A percentile compares a stretch with the other conserved stretches of the same genome.
Evolutionary conservation across 2,797 vertebrate species (phyloP).

Genomic region (Bovichtus variegatus): DNA sequence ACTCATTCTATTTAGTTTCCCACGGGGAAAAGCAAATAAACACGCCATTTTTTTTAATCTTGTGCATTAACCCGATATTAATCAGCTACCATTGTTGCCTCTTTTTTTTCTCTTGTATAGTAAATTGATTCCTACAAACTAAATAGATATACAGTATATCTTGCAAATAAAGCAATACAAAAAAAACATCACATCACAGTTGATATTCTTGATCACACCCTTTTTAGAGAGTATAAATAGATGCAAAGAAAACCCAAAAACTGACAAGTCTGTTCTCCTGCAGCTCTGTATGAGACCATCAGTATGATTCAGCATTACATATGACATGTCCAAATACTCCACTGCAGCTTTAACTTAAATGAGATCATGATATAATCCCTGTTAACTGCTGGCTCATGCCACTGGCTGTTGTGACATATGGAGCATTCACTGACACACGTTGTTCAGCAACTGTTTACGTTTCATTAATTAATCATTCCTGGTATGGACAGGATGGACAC

Average conservation of each 20-base stretch:
- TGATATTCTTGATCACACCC: background rate
- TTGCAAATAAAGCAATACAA: too few species aligned
- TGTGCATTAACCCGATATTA: constrained; percentile 10
- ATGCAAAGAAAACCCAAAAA: background rate
- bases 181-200: too few species aligned
- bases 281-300: background rate
- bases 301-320: background rate
- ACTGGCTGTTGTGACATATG: constrained; percentile 11
- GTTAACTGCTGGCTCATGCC: constrained; percentile 41
- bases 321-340: background rate
- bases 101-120: background rate
- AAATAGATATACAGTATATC: background rate
- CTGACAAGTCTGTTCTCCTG: background rate
- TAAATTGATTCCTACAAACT: background rate
- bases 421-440: background rate
- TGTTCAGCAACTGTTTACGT: constrained; percentile 4
- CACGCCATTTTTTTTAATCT: constrained; percentile 3
- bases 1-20: constrained; percentile 35
- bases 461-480: background rate
- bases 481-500: background rate
- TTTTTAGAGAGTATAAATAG: background rate
- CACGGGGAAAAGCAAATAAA: constrained; percentile 38
- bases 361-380: constrained; percentile 62
- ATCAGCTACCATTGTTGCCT: background rate
- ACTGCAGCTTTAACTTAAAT: constrained; percentile 52